These are phyloP conservation scores for Pectinophora gossypiella DNA, from an alignment of 1,140 invertebrate species.

Conservation along the genomic window DNA sequence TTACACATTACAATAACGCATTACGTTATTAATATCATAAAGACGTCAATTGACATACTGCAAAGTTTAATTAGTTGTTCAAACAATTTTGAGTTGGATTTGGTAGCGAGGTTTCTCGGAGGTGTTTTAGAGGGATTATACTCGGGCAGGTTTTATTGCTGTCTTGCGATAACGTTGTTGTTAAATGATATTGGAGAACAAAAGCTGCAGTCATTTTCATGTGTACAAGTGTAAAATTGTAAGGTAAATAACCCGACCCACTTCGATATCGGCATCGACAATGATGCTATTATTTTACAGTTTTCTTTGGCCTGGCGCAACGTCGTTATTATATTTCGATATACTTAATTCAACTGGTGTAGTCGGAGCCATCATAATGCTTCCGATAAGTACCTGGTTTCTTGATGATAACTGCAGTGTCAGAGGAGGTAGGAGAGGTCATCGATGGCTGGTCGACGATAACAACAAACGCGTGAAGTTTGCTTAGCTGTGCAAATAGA, in stretches of 20 bases:
- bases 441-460: constrained; percentile 30
- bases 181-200: not conserved
- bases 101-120: not conserved
- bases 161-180: not conserved
- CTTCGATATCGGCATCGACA: constrained; percentile 31
- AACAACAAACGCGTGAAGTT: constrained; percentile 45
- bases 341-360: constrained; percentile 37
- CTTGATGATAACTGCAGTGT: not conserved
- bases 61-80: not conserved
- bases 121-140: not conserved
- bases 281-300: constrained; percentile 39
- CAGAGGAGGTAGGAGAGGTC: constrained; percentile 14
- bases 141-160: not conserved
- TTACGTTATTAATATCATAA: not conserved
- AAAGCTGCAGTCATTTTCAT: constrained; percentile 12
- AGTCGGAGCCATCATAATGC: constrained; percentile 22
- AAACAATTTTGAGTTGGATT: not conserved
- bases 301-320: constrained; percentile 37
- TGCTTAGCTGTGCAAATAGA: constrained; percentile 68
- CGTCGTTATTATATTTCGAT: constrained; percentile 49
- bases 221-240: constrained; percentile 21
- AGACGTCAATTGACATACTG: not conserved
- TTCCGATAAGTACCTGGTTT: not conserved
- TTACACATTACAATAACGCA: not conserved
- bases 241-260: constrained; percentile 44